Percentiles rank a stretch among this genome's conserved stretches.
Conservation (phyloP, 2,797 vertebrate species). For the Rhinoraja longicauda region DNA sequence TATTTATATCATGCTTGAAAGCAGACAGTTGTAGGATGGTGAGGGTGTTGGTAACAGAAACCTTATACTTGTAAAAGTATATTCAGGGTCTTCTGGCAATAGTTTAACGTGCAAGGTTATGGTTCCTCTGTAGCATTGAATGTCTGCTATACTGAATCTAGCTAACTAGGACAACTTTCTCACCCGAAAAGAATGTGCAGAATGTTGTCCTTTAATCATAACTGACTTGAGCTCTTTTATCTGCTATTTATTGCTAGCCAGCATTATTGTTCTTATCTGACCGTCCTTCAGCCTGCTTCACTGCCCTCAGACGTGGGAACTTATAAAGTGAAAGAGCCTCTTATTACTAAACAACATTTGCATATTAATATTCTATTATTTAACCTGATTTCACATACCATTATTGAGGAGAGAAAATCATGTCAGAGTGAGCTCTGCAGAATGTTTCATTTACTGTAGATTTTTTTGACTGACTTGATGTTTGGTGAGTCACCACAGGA, state of each 20-base stretch:
- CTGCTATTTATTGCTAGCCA: slow-evolving; percentile 63
- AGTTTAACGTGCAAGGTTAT: slow-evolving; percentile 49
- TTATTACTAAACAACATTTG: slow-evolving; percentile 33
- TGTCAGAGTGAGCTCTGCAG: background rate
- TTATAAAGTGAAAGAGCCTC: slow-evolving; percentile 50
- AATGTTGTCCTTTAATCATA: slow-evolving; percentile 88
- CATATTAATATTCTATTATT: slow-evolving; percentile 11
- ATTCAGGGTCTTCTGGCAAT: background rate
- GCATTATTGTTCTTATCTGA: slow-evolving; percentile 57
- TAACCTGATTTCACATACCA: slow-evolving; percentile 9
- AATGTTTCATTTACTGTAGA: background rate
- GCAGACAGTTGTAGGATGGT: background rate
- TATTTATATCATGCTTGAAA: background rate
- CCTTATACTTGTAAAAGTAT: slow-evolving; percentile 22
- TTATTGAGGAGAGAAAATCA: background rate
- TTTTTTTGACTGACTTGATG: background rate
- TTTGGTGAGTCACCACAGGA: background rate
- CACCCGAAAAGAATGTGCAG: slow-evolving; percentile 83
- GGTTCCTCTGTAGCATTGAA: slow-evolving; percentile 53
- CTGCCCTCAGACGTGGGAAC: slow-evolving; percentile 53
- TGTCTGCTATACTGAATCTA: slow-evolving; percentile 49
- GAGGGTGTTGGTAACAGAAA: too few species aligned
- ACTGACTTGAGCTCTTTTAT: slow-evolving; percentile 71
- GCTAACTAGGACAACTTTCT: slow-evolving; percentile 62
- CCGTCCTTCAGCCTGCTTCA: slow-evolving; percentile 56